These are phyloP conservation scores for Drosophila hydei DNA, from an alignment of 1,140 invertebrate genomes.

Conservation along the genomic window DNA sequence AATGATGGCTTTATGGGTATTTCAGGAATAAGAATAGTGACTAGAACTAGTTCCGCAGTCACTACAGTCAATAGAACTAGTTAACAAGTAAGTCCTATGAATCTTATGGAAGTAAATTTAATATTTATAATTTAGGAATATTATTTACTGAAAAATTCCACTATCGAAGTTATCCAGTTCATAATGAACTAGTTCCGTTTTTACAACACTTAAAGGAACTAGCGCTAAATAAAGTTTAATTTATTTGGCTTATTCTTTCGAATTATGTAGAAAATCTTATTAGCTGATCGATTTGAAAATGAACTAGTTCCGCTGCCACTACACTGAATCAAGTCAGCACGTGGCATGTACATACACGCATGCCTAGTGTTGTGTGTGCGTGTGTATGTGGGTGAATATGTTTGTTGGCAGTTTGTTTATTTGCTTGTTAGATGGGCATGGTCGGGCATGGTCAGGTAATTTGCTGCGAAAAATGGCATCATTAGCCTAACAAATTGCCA, in stretches of 20 bases:
- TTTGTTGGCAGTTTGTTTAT: constrained; percentile 33
- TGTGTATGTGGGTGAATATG: constrained; percentile 22
- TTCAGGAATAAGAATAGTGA: too few species aligned
- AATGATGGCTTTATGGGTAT: too few species aligned
- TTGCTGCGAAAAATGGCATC: constrained; percentile 76
- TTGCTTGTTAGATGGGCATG: constrained; percentile 40
- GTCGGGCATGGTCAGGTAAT: constrained; percentile 63
- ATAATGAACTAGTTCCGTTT: neutral
- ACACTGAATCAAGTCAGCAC: constrained; percentile 4
- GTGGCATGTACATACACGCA: constrained; percentile 12
- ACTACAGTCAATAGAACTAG: too few species aligned
- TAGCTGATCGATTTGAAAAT: neutral
- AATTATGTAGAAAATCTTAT: too few species aligned
- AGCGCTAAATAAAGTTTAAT: neutral
- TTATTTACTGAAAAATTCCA: too few species aligned
- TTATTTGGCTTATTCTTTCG: too few species aligned
- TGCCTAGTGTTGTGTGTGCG: constrained; percentile 1
- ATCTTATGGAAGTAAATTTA: too few species aligned
- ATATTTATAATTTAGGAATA: too few species aligned
- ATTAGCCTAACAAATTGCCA: constrained; percentile 75
- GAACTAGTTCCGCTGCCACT: constrained; percentile 21
- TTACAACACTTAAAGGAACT: neutral
- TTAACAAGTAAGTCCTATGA: too few species aligned
- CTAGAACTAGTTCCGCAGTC: neutral
- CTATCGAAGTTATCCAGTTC: neutral